These are phyloP conservation scores for Procambarus clarkii DNA, from an alignment of 1,140 invertebrate genomes.

Conservation along the genomic window DNA sequence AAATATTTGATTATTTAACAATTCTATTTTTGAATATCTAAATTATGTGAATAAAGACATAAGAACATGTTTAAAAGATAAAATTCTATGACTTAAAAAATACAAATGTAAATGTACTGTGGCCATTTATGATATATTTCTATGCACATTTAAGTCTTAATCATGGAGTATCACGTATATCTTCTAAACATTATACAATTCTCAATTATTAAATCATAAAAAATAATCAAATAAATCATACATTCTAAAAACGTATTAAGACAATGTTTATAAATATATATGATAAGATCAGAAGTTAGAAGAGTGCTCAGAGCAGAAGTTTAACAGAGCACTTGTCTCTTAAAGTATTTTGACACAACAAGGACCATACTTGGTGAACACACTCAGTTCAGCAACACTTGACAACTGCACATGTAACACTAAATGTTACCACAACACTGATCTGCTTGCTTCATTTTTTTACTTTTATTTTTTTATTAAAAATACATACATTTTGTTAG, in stretches of 20 bases:
- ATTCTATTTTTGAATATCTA: background rate
- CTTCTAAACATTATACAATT: background rate
- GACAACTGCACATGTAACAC: background rate
- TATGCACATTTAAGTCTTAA: background rate
- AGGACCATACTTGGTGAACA: background rate
- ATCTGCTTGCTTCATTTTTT: background rate
- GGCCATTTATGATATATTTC: background rate
- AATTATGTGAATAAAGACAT: background rate
- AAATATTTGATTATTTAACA: background rate
- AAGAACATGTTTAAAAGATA: background rate
- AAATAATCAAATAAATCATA: constrained; percentile 1
- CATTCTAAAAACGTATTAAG: background rate
- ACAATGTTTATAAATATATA: background rate
- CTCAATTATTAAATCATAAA: constrained; percentile 5
- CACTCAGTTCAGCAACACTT: constrained; percentile 1
- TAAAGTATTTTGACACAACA: background rate
- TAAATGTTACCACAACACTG: background rate
- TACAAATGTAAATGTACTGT: background rate
- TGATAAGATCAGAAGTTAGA: background rate
- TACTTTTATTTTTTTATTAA: background rate
- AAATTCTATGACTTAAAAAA: background rate
- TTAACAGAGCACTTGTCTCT: background rate
- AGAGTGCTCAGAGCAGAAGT: too few species aligned
- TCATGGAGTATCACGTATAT: background rate
- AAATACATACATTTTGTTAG: background rate